Conservation (phyloP, 1,140 invertebrate species). For the Nixonia krombeini region DNA sequence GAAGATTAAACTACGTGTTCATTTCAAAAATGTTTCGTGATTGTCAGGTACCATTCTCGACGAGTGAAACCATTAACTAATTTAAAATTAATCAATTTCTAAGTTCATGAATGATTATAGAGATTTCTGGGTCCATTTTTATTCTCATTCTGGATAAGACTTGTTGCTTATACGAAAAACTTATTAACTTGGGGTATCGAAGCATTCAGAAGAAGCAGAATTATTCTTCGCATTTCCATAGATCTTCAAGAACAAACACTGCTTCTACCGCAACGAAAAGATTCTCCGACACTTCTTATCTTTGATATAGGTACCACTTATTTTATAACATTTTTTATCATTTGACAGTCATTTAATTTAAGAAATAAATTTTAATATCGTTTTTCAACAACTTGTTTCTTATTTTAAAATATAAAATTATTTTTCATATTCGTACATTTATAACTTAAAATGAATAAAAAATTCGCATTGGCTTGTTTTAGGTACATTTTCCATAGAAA, state of each 20-base stretch:
- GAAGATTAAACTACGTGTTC: slow-evolving; percentile 80
- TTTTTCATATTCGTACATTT: no score
- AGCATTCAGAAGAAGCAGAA: slow-evolving; percentile 75
- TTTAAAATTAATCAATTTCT: slow-evolving; percentile 17
- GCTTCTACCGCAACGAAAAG: slow-evolving; percentile 84
- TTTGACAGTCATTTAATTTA: no score
- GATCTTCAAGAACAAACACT: slow-evolving; percentile 83
- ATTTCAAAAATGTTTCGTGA: slow-evolving; percentile 82
- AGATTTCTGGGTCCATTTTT: slow-evolving; percentile 80
- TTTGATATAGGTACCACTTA: slow-evolving; percentile 78
- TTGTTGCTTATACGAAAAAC: slow-evolving; percentile 39
- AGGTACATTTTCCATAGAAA: slow-evolving; percentile 83
- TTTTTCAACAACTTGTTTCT: no score
- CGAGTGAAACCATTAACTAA: no score
- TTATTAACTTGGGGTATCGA: slow-evolving; percentile 57
- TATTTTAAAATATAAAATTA: no score
- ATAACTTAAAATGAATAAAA: neutral
- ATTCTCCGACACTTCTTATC: slow-evolving; percentile 84
- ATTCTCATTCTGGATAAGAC: slow-evolving; percentile 29
- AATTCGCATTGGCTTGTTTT: slow-evolving; percentile 25
- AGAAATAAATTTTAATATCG: no score
- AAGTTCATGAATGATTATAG: no score
- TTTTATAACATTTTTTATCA: neutral
- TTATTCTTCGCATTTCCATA: slow-evolving; percentile 79
- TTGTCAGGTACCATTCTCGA: slow-evolving; percentile 75